Base-by-base conservation (phyloP, 2,113 vertebrate species). In the Otocyon megalotis region DNA sequence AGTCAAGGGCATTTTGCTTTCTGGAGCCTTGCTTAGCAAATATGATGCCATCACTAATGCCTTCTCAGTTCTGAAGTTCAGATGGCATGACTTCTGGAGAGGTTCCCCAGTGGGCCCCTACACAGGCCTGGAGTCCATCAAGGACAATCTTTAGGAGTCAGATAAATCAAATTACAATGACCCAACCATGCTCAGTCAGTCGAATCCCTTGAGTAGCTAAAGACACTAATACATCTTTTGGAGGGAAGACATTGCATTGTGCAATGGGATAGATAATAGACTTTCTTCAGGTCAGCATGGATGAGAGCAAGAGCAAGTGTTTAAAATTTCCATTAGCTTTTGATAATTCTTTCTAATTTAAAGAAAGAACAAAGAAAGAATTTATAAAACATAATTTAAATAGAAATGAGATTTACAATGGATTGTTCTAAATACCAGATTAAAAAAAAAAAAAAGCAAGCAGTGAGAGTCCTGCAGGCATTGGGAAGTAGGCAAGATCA, bases 221-320 rank as follows among this genome's bases (percentile, higher is more conserved):
- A 98, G 97, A 97, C 94, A 58, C 96, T 98, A 97, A 98, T 98
- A 97, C 91, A 98, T 98, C 98, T 98, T 98, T 98, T 97, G 96
- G 97, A 98, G 96, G 54, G 96, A 96, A 97, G 96, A 97, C 98
- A 97, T 97, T 98, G 98, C 97, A 97, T 97, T 98, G 98, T 98
- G 98, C 98, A 98, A 97, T 97, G 97, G 98, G 98, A 99, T 95
- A 98, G 98, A 98, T 98, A 98, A 99, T 98, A 98, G 98, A 98
- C 97, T 97, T 85, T 97, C 98, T 95, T 79, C n/a, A 95, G 83
- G 17, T 81, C 95, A 96, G 92, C 89, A 87, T 80, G 28, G 65
- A 56, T 83, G 32, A 82, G 43, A 84, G 0, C 43, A 93, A 96
- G 93, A 92, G 35, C 17, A 93, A 91, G 76, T 93, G 94, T 97